phyloP scores from a whole-genome alignment of 2,888 invertebrate genomes.

The Pelosia muscerda region DNA sequence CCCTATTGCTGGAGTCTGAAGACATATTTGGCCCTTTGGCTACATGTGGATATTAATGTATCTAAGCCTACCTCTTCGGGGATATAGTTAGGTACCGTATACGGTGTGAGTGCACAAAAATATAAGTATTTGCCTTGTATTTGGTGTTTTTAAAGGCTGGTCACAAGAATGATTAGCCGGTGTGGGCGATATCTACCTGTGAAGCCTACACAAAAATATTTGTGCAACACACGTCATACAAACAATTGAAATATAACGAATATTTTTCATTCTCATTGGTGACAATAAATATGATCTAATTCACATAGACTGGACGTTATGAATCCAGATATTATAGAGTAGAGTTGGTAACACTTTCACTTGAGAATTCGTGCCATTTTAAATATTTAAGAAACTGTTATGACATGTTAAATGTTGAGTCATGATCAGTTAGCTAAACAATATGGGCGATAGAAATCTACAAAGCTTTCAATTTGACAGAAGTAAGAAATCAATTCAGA shows the following conservation, averaged over 20 bases:
- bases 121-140: background rate
- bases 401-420: slow-evolving; percentile 32
- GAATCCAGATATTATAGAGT: slow-evolving; percentile 43
- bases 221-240: slow-evolving; percentile 42
- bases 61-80: background rate
- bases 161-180: slow-evolving; percentile 19
- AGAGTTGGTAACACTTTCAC: slow-evolving; percentile 57
- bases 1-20: no score
- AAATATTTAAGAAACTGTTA: slow-evolving; percentile 34
- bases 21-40: background rate
- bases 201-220: slow-evolving; percentile 40
- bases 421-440: slow-evolving; percentile 30
- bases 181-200: slow-evolving; percentile 47
- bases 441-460: slow-evolving; percentile 51
- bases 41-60: background rate
- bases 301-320: slow-evolving; percentile 43
- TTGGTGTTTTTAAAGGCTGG: background rate
- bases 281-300: slow-evolving; percentile 43
- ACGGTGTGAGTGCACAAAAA: background rate
- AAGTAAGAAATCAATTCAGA: slow-evolving; percentile 43
- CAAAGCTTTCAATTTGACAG: slow-evolving; percentile 45
- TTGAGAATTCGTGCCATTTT: slow-evolving; percentile 46
- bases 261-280: slow-evolving; percentile 27
- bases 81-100: no score
- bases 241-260: slow-evolving; percentile 21